Evolutionary conservation across 2,113 vertebrate species (phyloP).

Genomic region (Corythaixoides concolor): DNA sequence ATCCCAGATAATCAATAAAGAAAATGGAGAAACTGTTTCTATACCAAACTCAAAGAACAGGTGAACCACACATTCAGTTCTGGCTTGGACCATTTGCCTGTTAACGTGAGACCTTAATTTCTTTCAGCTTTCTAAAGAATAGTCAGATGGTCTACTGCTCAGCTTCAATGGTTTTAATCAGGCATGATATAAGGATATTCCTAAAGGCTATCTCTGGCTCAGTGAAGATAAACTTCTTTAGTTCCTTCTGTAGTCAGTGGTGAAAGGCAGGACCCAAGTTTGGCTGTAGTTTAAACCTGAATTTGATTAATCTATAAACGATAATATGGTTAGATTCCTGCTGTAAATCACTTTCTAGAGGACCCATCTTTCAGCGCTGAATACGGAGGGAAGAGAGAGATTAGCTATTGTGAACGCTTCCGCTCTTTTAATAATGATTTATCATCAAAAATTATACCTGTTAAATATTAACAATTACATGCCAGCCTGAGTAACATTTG

Average conservation of each 20-base stretch:
- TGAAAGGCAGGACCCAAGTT: neutral
- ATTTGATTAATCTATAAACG: neutral
- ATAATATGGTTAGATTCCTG: neutral
- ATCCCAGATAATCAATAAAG: neutral
- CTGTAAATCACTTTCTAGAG: neutral
- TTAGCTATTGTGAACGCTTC: neutral
- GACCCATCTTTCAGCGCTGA: neutral
- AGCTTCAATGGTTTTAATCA: neutral
- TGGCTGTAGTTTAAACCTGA: neutral
- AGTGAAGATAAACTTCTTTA: neutral
- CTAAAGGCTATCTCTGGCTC: neutral
- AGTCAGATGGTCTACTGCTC: neutral
- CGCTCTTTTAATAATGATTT: neutral
- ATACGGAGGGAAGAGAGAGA: neutral
- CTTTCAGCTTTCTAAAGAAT: neutral
- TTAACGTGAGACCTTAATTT: neutral
- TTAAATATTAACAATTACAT: neutral
- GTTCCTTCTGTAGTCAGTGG: neutral
- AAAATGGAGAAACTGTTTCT: neutral
- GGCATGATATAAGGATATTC: neutral
- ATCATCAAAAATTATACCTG: neutral
- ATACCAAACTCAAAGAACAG: neutral
- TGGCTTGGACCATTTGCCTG: neutral
- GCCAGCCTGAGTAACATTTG: neutral
- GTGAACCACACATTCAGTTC: rapidly evolving